phyloP scores from a whole-genome alignment of 2,888 invertebrate species.

The Galerucella nymphaeae region DNA sequence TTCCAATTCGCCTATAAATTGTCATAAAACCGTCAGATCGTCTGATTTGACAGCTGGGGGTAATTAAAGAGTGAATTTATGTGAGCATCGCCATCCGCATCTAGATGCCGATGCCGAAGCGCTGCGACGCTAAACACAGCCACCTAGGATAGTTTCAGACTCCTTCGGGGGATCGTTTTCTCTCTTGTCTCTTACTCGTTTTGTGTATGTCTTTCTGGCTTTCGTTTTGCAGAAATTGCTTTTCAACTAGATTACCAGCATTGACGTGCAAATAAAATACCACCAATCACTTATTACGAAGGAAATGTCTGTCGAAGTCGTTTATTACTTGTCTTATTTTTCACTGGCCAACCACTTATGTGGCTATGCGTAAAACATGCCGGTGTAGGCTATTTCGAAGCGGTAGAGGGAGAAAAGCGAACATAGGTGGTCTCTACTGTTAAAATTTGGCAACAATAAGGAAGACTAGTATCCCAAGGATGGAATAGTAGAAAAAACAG shows the following conservation, averaged over 20 bases:
- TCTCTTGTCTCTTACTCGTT: constrained; percentile 40
- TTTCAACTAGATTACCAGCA: constrained; percentile 1
- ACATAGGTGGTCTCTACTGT: no score
- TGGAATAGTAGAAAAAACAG: no score
- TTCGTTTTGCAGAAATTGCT: neutral
- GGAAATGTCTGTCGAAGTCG: no score
- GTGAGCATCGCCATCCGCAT: constrained; percentile 63
- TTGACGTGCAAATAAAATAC: constrained; percentile 2
- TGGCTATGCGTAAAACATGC: no score
- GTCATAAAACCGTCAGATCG: constrained; percentile 81
- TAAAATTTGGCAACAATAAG: no score
- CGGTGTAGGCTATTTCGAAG: no score
- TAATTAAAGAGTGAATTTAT: constrained; percentile 68
- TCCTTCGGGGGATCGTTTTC: constrained; percentile 51
- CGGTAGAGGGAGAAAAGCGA: no score
- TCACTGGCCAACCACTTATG: no score
- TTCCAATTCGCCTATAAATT: constrained; percentile 71
- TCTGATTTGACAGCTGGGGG: constrained; percentile 74
- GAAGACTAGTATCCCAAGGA: no score
- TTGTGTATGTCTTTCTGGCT: constrained; percentile 27
- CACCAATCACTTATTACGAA: neutral
- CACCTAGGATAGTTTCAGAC: constrained; percentile 45
- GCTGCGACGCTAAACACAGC: constrained; percentile 46
- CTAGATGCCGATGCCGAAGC: constrained; percentile 54
- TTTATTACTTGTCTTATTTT: no score